A percentile compares a stretch with the other conserved stretches of the same genome.
phyloP scores from a whole-genome alignment of 2,113 vertebrate genomes.

The Camarhynchus parvulus region DNA sequence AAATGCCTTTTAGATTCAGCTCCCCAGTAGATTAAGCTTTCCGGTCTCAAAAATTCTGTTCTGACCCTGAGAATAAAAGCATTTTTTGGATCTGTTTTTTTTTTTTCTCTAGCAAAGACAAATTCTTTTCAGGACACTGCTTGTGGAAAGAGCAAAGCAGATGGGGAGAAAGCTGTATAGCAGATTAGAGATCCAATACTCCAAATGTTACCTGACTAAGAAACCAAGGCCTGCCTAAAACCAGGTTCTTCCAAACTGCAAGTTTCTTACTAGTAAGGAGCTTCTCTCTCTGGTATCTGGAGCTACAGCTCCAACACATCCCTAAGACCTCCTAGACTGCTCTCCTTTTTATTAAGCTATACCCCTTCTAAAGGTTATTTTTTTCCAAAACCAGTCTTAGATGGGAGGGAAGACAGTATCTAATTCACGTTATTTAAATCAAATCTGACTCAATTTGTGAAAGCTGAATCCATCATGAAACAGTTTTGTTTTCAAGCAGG shows the following conservation, averaged over 20 bases:
- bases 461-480: background rate
- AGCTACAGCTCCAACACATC: background rate
- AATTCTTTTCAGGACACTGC: background rate
- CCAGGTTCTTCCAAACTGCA: background rate
- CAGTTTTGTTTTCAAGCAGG: background rate
- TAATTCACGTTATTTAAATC: background rate
- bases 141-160: background rate
- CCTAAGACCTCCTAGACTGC: background rate
- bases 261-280: background rate
- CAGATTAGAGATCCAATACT: background rate
- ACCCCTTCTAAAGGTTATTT: background rate
- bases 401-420: background rate
- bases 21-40: background rate
- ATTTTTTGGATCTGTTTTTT: background rate
- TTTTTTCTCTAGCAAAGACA: background rate
- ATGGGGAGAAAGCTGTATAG: background rate
- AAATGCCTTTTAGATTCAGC: background rate
- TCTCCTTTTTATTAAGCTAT: background rate
- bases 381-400: background rate
- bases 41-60: background rate
- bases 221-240: background rate
- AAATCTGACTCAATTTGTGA: background rate
- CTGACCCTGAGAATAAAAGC: background rate
- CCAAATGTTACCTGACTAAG: background rate
- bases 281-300: background rate